These are phyloP conservation scores for Muntiacus muntjak DNA, from an alignment of 2,113 vertebrate species.

Conservation along the genomic window DNA sequence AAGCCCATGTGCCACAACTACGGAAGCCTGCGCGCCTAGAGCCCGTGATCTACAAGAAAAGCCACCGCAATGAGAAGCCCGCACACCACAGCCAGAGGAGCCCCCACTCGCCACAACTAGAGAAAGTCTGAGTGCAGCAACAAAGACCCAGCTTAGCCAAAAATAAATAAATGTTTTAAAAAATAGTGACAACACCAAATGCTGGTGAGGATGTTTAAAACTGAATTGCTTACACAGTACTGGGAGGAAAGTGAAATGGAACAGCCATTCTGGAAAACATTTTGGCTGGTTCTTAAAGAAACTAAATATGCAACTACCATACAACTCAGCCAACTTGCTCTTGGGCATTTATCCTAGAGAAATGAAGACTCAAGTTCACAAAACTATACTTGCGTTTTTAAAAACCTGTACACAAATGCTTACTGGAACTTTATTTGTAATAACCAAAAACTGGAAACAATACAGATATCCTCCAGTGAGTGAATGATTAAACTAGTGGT, in stretches of 20 bases:
- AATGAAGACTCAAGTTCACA: background rate
- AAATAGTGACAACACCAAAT: background rate
- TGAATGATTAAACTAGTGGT: background rate
- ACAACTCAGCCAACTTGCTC: background rate
- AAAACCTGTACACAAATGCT: background rate
- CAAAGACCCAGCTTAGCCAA: background rate
- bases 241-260: background rate
- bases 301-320: background rate
- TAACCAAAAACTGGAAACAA: background rate
- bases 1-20: background rate
- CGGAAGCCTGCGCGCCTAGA: background rate
- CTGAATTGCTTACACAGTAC: background rate
- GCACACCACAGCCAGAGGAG: background rate
- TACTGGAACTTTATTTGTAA: background rate
- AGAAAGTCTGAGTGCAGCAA: background rate
- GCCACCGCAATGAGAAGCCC: background rate
- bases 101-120: background rate
- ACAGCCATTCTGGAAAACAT: background rate
- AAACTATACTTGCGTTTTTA: background rate
- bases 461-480: background rate
- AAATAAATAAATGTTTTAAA: background rate
- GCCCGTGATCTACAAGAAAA: background rate
- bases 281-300: background rate
- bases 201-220: background rate
- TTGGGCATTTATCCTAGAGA: background rate